Evolutionary conservation across 2,113 vertebrate species (phyloP).

Genomic region (Tautogolabrus adspersus): DNA sequence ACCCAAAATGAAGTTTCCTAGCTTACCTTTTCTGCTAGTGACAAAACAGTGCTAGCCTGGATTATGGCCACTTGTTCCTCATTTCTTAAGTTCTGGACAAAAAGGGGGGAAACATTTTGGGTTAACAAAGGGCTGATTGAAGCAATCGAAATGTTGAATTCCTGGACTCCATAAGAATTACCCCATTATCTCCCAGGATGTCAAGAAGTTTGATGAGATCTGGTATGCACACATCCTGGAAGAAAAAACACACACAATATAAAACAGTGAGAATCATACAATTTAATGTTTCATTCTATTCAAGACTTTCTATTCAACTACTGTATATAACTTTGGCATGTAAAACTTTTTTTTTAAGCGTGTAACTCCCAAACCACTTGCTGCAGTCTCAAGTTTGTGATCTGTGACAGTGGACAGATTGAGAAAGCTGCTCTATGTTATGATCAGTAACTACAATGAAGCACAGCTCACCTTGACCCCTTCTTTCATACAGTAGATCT

Average conservation of each 20-base stretch:
- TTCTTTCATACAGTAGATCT: conserved; percentile 99
- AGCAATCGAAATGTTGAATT: not conserved
- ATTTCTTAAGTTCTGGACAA: conserved; percentile 93
- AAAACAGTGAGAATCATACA: not conserved
- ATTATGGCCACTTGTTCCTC: conserved; percentile 99
- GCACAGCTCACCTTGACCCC: conserved; percentile 91
- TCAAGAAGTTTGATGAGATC: conserved; percentile 98
- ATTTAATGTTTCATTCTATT: too few relatives aligned
- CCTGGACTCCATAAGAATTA: conserved; percentile 70
- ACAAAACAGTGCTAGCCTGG: conserved; percentile 97
- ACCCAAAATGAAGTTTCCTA: not conserved
- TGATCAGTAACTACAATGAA: not conserved
- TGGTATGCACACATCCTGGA: conserved; percentile 96
- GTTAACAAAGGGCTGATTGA: not conserved
- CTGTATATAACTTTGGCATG: too few relatives aligned
- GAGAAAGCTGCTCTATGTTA: too few relatives aligned
- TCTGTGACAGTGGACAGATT: not conserved
- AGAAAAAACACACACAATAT: not conserved
- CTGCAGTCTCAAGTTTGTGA: not conserved
- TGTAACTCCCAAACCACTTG: not conserved
- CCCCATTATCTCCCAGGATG: conserved; percentile 98
- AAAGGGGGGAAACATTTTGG: not conserved
- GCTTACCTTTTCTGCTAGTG: conserved; percentile 96
- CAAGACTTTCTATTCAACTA: too few relatives aligned
- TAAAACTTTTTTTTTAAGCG: too few relatives aligned